Evolutionary conservation across 2,113 vertebrate species (phyloP), one percentile per base, ranked within the genome.

Genomic region (Ovis aries): DNA sequence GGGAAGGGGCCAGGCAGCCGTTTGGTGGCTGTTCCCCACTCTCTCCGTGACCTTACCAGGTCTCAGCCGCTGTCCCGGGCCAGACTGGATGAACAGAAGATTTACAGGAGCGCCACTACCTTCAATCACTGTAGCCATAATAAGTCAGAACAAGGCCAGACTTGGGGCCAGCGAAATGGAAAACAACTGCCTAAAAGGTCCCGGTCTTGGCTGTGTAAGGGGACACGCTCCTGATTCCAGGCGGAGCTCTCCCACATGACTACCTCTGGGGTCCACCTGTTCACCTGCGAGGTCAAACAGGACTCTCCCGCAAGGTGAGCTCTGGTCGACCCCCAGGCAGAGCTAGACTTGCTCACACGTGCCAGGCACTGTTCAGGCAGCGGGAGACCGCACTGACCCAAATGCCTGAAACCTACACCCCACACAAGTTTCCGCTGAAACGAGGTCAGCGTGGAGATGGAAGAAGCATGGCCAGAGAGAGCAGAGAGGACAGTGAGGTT

Each of bases 351-450:
- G 45, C 27, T n/a, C 29, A 15, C 9, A 0, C 0, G 6, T 62
- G 15, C 50, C 55, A 40, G 80, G 36, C 7, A 12, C 60, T 59
- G 4, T 40, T 94, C 7, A 27, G 36, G 62, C 33, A 29, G 4
- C 0, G 14, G 53, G 52, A 87, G 29, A 55, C 0, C 33, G 48
- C 36, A 0, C 1, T 21, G 64, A 57, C n/a, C 40, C 12, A 33
- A 40, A 67, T 9, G 15, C 91, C 81, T 27, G n/a, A 85, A 60
- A 40, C 15, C 31, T 27, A 7, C 4, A 1, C 29, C 17, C 33
- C 1, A 0, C 4, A 1, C 6, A 0, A 48, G 71, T 21, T 59
- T 60, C 89, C 0, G 29, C 0, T 86, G 29, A 94, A 67, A 16
- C 16, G 5, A n/a, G 40, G 12, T 50, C 81, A 33, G 81, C 36